Base-by-base conservation (phyloP, 37 sponge, comb jelly and placozoan genomes). In the Cladorhizidae sp. region DNA sequence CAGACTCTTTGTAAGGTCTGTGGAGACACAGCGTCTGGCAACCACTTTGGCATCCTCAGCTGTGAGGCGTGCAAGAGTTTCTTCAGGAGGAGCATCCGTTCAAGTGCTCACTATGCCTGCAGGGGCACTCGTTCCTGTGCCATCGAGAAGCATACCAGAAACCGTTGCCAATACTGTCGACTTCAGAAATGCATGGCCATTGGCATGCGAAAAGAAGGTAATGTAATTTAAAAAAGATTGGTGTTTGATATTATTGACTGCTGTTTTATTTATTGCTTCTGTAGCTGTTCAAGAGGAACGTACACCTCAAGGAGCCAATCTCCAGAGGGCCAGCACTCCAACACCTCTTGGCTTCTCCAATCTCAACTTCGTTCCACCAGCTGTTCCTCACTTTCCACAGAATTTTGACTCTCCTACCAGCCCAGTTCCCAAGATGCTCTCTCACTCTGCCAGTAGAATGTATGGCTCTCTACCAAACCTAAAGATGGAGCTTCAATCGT, bases 1-100 rank as follows among this genome's bases (percentile, higher is more conserved):
- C 77, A 89, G 22, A 70, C 85, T 0, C 72, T 87, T 31, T 97
- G 98, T 77, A 85, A 83, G 39, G 93, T 97, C 45, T 97, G 98
- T 78, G 91, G 90, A 7, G 98, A 97, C 81, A 83, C 77, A 5
- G 90, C 98, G 52, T 89, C 96, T 15, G 98, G 98, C 17, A 94
- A 92, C 70, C 98, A 97, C 76, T 97, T 94, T 63, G 98, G 98
- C 0, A 95, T 97, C n/a, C 74, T 89, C 28, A 92, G 91, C 74
- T 97, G 98, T 70, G 98, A 97, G 64, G 98, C 95, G 15, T 97
- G 98, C 83, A 97, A 97, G 90, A 90, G 93, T 52, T 97, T 97
- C 93, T 97, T 97, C 72, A 83, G 95, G 15, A 71, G 98, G 26
- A 94, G 93, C 65, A 85, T 97, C 20, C 90, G 98, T 7, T 80